Base-by-base conservation (phyloP, 2,797 vertebrate species). In the Notolabrus celidotus region DNA sequence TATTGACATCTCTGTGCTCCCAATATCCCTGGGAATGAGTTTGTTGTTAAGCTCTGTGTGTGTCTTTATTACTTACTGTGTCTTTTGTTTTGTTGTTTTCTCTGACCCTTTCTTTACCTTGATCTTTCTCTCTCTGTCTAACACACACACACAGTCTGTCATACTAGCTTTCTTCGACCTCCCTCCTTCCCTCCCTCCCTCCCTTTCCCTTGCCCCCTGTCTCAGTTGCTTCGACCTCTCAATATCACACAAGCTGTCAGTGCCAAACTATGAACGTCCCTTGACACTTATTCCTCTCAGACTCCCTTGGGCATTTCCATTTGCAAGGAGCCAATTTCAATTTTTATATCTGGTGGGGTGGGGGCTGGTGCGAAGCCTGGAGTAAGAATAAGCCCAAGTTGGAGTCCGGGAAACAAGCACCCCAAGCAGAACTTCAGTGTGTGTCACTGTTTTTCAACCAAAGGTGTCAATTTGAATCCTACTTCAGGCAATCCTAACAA, bases 211-310 rank as follows among this genome's bases (percentile, higher is more conserved):
- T 25, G 51, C 68, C 70, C 22, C 17, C 74, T 80, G 51, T 77
- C 74, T 78, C 67, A 55, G 54, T 76, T 65, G 31, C 77, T 72
- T 71, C 84, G 82, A 88, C 84, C 85, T 88, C 88, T 85, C 79
- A 83, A 77, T 86, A 88, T 88, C 84, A 89, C 77, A 79, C 78
- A 79, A 71, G 85, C 82, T 88, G 80, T 88, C 86, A 84, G 59
- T 85, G 76, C 71, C 80, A 79, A 87, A 87, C 82, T 81, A 83
- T 71, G 62, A 79, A 80, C 80, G 84, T 88, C 88, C 84, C 86
- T 43, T 64, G 82, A 85, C 87, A 88, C 84, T 81, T 78, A 80
- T 84, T 82, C 29, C 23, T 77, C 80, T 86, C 77, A 71, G 73
- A 72, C 77, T 78, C 84, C 87, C 83, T 79, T 79, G 33, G 74